Percentiles rank a stretch among this genome's conserved stretches.
Conservation (phyloP, 2,888 invertebrate species). For the Notodonta ziczac region DNA sequence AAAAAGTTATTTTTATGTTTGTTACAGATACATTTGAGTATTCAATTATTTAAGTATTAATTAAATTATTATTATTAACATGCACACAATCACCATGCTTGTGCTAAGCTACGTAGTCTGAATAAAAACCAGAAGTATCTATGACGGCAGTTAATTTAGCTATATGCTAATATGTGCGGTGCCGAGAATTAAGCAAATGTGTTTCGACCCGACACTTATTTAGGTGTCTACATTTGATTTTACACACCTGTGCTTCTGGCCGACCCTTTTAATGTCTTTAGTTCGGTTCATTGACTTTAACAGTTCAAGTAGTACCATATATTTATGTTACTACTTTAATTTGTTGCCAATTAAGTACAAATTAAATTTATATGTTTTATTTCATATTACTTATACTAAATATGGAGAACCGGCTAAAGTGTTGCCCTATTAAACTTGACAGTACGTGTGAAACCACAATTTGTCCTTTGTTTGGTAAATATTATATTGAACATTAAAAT, state of each 20-base stretch:
- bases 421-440: conserved; percentile 22
- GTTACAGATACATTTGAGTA: too few relatives aligned
- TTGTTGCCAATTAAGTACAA: conserved; percentile 24
- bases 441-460: conserved; percentile 21
- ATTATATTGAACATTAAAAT: conserved; percentile 36
- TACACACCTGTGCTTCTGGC: conserved; percentile 68
- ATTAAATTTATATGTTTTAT: conserved; percentile 16
- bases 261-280: conserved; percentile 74
- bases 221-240: conserved; percentile 71
- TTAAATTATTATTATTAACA: too few relatives aligned
- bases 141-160: conserved; percentile 25
- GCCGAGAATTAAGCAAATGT: conserved; percentile 60
- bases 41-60: too few relatives aligned
- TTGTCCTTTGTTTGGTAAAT: conserved; percentile 30
- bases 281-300: conserved; percentile 62
- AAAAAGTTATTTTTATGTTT: too few relatives aligned
- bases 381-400: conserved; percentile 5
- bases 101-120: too few relatives aligned
- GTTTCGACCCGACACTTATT: conserved; percentile 63
- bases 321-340: conserved; percentile 31
- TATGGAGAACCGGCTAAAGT: conserved; percentile 17
- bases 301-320: conserved; percentile 43
- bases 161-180: conserved; percentile 18
- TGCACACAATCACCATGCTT: too few relatives aligned
- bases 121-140: conserved; percentile 12